Base-by-base conservation (phyloP, 2,888 invertebrate species). In the Elegia similella region DNA sequence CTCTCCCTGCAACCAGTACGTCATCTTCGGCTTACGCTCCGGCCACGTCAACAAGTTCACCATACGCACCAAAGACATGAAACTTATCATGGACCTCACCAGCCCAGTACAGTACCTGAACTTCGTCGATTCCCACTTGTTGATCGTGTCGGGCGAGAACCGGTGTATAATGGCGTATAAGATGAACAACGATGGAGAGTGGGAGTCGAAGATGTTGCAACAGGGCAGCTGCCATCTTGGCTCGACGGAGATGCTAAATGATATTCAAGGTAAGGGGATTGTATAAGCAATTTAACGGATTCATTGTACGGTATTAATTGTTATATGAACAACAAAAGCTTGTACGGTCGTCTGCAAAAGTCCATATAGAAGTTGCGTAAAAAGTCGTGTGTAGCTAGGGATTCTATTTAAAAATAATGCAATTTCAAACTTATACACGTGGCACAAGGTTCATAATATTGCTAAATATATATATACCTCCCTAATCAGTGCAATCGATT, bases 1-100 rank as follows among this genome's bases (percentile, higher is more conserved):
- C 61, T 89, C 90, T 0, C 86, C 92, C 0, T 88, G 92, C 74
- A 92, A 92, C 63, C 88, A 86, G 34, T 86, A 88, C 70, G 75
- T 93, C 0, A 69, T 93, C 8, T 93, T 91, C 68, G 88, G 92
- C 0, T 82, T 92, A 0, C 80, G 84, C 13, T 87, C 87, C 0
- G 92, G 92, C 1, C 68, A 69, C 0, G 86, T 93, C 0, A 83
- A 82, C 42, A 81, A 87, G 63, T 92, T 86, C 64, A 83, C 86
- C 0, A 68, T 90, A 0, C 72, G 82, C 0, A 81, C 82, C 0
- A 89, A 90, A 57, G 83, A 81, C 10, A 72, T 63, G 0, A 65
- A 65, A 1, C 73, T 78, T 0, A 84, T 92, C 12, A 81, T 92
- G 75, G 84, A 88, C 48, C 75, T 92, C 0, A 78, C 86, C 52